Percentiles rank a stretch among this genome's conserved stretches.
Conservation (phyloP, 1,140 invertebrate genomes). For the Calephelis virginiensis region DNA sequence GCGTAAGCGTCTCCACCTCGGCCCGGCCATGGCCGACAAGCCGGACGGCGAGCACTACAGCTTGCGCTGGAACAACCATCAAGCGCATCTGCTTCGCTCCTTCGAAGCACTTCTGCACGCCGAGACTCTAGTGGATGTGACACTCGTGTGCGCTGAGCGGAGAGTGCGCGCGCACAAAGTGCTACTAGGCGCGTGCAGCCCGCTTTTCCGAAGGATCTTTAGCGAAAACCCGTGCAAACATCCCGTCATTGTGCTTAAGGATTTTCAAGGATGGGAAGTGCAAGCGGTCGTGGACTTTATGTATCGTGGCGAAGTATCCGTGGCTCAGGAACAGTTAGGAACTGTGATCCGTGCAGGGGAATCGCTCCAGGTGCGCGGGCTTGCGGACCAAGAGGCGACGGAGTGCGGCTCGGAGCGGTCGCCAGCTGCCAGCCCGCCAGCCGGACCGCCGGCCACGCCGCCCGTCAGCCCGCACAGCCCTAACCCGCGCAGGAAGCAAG, state of each 20-base stretch:
- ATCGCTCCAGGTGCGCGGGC: conserved; percentile 88
- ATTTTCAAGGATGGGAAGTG: conserved; percentile 91
- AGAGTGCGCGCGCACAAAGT: conserved; percentile 93
- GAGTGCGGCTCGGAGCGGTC: conserved; percentile 53
- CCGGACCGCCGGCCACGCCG: conserved; percentile 76
- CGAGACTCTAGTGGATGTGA: conserved; percentile 92
- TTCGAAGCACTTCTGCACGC: conserved; percentile 91
- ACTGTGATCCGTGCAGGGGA: conserved; percentile 91
- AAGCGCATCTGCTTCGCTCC: conserved; percentile 89
- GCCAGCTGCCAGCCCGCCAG: conserved; percentile 62
- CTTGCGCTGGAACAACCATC: conserved; percentile 95
- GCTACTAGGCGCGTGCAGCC: conserved; percentile 93
- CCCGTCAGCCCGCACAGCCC: conserved; percentile 83
- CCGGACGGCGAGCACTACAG: conserved; percentile 88
- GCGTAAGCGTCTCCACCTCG: conserved; percentile 47
- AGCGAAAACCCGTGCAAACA: conserved; percentile 95
- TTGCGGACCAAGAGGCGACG: conserved; percentile 84
- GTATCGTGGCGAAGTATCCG: conserved; percentile 94
- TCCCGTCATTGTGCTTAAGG: conserved; percentile 93
- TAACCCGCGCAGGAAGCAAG: conserved; percentile 88
- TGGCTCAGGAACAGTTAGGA: conserved; percentile 89
- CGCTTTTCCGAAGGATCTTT: conserved; percentile 93
- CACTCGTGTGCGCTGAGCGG: conserved; percentile 90
- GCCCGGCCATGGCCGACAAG: conserved; percentile 65
- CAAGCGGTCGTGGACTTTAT: conserved; percentile 94